Evolutionary conservation across 2,888 invertebrate genomes (phyloP).

Genomic region (Odontocolon sp.): DNA sequence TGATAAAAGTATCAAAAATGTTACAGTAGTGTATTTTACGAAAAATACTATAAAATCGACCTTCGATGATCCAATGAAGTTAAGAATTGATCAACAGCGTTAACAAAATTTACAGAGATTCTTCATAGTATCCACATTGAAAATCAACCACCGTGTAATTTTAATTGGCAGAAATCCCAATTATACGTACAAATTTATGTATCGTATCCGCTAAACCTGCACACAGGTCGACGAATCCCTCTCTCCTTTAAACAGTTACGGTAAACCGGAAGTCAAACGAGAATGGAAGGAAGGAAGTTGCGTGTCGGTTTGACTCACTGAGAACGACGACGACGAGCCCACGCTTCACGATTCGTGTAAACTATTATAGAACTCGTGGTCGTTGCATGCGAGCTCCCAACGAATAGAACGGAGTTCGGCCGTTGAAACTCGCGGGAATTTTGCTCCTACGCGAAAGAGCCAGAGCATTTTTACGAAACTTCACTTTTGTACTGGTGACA

Average conservation of each 20-base stretch:
- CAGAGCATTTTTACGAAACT: conserved; percentile 26
- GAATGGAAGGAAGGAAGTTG: conserved; percentile 74
- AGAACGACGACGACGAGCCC: conserved; percentile 42
- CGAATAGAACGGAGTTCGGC: neutral
- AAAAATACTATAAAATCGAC: too few relatives aligned
- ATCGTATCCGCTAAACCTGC: conserved; percentile 15
- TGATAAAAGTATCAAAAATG: too few relatives aligned
- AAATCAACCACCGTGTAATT: conserved; percentile 43
- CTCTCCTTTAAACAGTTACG: conserved; percentile 47
- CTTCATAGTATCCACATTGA: neutral
- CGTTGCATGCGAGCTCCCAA: conserved; percentile 13
- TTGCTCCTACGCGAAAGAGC: conserved; percentile 26
- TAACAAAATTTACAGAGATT: neutral
- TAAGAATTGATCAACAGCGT: too few relatives aligned
- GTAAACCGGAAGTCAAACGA: conserved; percentile 68
- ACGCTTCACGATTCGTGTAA: conserved; percentile 46
- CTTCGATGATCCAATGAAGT: too few relatives aligned
- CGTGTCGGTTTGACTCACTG: conserved; percentile 67
- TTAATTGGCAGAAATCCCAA: conserved; percentile 38
- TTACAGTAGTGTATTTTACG: too few relatives aligned
- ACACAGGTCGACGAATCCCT: conserved; percentile 47
- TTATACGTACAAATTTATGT: conserved; percentile 33
- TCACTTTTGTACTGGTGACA: conserved; percentile 7
- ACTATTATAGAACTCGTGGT: conserved; percentile 41
- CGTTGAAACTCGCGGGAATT: conserved; percentile 33